Conservation (phyloP, 2,888 invertebrate species). For the Mesorhabditis belari region DNA sequence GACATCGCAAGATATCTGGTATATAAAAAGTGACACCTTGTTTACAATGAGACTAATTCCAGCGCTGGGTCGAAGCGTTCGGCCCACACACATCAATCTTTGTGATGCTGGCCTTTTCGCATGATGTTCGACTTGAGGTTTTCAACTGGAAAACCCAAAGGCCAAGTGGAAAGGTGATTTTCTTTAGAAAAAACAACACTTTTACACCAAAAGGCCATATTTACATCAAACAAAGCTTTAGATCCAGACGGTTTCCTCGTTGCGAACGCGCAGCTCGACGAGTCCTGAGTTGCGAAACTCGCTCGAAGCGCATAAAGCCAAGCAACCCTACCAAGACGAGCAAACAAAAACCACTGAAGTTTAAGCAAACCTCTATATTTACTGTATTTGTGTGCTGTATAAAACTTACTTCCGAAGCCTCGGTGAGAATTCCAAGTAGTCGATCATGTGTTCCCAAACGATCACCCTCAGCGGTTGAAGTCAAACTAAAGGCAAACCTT, state of each 20-base stretch:
- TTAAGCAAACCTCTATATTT: too few relatives aligned
- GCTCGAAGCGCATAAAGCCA: neutral
- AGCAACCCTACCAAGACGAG: neutral
- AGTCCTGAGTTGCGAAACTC: neutral
- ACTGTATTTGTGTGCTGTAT: too few relatives aligned
- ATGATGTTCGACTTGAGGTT: neutral
- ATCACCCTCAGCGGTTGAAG: slow-evolving; percentile 49
- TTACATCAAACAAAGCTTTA: neutral
- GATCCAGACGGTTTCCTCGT: neutral
- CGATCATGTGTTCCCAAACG: slow-evolving; percentile 69
- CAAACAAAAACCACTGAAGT: too few relatives aligned
- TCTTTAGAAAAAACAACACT: too few relatives aligned
- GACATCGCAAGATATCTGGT: neutral
- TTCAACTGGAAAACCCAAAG: too few relatives aligned
- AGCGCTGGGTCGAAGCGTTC: neutral
- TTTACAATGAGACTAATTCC: neutral
- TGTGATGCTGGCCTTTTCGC: neutral
- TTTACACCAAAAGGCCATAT: too few relatives aligned
- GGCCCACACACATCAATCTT: neutral
- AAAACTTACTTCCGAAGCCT: slow-evolving; percentile 61
- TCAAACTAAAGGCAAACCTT: slow-evolving; percentile 26
- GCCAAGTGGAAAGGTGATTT: too few relatives aligned
- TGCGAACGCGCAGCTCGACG: neutral
- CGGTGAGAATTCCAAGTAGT: slow-evolving; percentile 72
- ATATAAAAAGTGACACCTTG: neutral